Percentiles rank a stretch among this genome's conserved stretches.
These are phyloP conservation scores for Merodon equestris DNA, from an alignment of 2,888 invertebrate genomes.

Conservation along the genomic window DNA sequence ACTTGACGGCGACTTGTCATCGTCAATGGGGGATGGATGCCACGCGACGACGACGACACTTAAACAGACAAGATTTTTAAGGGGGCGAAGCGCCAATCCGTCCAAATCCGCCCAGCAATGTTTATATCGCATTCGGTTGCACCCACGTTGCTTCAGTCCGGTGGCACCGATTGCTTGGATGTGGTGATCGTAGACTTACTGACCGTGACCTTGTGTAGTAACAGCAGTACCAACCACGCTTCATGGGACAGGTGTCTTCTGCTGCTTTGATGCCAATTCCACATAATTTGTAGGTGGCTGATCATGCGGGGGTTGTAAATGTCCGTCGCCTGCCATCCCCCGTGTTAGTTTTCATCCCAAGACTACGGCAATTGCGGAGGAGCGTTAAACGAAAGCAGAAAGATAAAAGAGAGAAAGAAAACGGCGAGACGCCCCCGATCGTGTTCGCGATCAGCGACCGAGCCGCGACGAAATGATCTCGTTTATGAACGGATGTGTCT, in stretches of 20 bases:
- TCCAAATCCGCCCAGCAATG: conserved; percentile 41
- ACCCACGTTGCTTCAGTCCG: conserved; percentile 39
- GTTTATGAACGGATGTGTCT: conserved; percentile 40
- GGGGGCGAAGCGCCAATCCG: conserved; percentile 53
- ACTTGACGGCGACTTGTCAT: conserved; percentile 37
- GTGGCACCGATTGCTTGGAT: conserved; percentile 33
- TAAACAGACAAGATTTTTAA: conserved; percentile 27
- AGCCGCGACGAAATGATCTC: conserved; percentile 26
- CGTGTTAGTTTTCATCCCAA: conserved; percentile 11
- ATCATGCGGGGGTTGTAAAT: conserved; percentile 44
- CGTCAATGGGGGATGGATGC: conserved; percentile 58
- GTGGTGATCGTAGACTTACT: conserved; percentile 45
- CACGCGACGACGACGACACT: conserved; percentile 63
- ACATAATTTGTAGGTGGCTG: conserved; percentile 16
- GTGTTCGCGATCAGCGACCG: conserved; percentile 23
- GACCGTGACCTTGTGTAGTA: conserved; percentile 53
- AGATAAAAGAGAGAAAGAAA: conserved; percentile 16
- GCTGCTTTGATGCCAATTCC: conserved; percentile 51
- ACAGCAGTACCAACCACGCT: conserved; percentile 11
- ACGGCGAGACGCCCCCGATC: conserved; percentile 55
- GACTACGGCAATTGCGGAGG: conserved; percentile 39
- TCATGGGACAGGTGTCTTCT: conserved; percentile 50
- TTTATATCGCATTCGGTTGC: conserved; percentile 38
- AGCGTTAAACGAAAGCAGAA: conserved; percentile 17
- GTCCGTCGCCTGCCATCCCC: conserved; percentile 6